A percentile compares a stretch with the other conserved stretches of the same genome.
phyloP scores from a whole-genome alignment of 2,113 vertebrate genomes.

The Trematocara variabile region DNA sequence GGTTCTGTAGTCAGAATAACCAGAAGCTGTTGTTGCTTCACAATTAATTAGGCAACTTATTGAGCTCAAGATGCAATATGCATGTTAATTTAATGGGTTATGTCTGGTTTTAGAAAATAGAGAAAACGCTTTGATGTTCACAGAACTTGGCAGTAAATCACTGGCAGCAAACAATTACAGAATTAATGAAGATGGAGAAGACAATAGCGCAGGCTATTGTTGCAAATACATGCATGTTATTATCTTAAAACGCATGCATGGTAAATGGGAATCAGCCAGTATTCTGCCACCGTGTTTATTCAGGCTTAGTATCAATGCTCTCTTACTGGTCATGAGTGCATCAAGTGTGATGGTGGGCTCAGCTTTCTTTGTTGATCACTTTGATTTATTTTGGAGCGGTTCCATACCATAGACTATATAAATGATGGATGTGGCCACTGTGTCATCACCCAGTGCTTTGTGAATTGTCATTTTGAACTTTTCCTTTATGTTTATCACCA shows the following conservation, averaged over 20 bases:
- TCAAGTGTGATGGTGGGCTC: constrained; percentile 33
- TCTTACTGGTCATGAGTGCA: constrained; percentile 32
- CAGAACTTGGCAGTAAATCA: constrained; percentile 74
- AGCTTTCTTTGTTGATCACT: background rate
- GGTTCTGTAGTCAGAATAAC: constrained; percentile 46
- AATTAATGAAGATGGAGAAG: constrained; percentile 74
- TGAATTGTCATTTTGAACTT: background rate
- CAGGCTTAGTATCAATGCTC: constrained; percentile 14
- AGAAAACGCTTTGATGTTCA: constrained; percentile 76
- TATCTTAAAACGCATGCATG: constrained; percentile 59
- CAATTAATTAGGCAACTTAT: constrained; percentile 71
- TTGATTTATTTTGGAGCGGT: constrained; percentile 4
- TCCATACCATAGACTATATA: background rate
- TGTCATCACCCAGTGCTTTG: background rate
- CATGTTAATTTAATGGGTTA: constrained; percentile 75
- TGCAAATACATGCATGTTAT: constrained; percentile 72
- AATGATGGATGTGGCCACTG: background rate
- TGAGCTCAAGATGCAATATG: constrained; percentile 70
- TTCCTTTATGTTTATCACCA: background rate
- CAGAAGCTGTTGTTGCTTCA: constrained; percentile 50
- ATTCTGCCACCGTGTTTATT: constrained; percentile 4
- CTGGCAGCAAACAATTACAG: constrained; percentile 65
- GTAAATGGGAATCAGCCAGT: constrained; percentile 45
- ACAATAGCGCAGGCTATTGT: constrained; percentile 61
- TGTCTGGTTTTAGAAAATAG: constrained; percentile 54